Evolutionary conservation across 2,113 vertebrate species (phyloP).

Genomic region (Caracal caracal): DNA sequence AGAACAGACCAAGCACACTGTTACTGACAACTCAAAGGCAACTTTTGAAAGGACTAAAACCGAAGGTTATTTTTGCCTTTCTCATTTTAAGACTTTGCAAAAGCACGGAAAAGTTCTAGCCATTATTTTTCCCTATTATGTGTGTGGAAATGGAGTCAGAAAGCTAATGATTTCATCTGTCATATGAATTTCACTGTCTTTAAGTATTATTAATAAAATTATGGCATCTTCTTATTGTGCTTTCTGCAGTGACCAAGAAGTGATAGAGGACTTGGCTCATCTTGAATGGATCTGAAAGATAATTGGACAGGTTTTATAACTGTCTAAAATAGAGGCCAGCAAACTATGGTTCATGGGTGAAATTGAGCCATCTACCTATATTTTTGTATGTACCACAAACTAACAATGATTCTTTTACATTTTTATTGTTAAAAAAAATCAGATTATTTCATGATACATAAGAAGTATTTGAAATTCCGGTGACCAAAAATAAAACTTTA

Average conservation of each 20-base stretch:
- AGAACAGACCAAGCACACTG: not conserved
- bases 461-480: not conserved
- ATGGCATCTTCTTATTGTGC: not conserved
- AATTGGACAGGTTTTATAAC: not conserved
- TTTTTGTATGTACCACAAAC: not conserved
- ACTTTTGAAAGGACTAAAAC: not conserved
- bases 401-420: not conserved
- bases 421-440: not conserved
- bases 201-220: slow-evolving; percentile 15
- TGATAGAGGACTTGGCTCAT: not conserved
- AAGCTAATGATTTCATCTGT: not conserved
- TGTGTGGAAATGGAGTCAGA: not conserved
- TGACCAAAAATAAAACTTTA: not conserved
- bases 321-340: not conserved
- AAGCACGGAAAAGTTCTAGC: not conserved
- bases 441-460: not conserved
- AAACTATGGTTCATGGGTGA: not conserved
- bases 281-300: not conserved
- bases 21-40: not conserved
- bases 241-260: not conserved
- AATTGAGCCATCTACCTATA: not conserved
- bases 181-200: not conserved
- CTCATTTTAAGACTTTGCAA: slow-evolving; percentile 25
- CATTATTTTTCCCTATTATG: not conserved
- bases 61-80: slow-evolving; percentile 46